Percentiles rank a stretch among this genome's conserved stretches.
Conservation (phyloP, 2,888 invertebrate species). For the Andricus curvator region DNA sequence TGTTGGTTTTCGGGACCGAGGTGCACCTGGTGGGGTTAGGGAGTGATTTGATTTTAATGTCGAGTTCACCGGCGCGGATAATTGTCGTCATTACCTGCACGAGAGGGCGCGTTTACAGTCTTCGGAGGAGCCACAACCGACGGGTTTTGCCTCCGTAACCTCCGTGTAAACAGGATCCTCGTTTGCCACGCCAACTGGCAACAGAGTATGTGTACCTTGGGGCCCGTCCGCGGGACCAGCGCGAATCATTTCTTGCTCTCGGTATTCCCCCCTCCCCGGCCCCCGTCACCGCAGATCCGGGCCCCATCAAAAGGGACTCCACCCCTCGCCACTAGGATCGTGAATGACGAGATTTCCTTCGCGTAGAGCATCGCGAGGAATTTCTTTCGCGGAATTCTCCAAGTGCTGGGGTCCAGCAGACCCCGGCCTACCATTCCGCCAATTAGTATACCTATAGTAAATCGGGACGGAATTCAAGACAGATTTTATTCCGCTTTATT, state of each 20-base stretch:
- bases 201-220: conserved; percentile 54
- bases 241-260: conserved; percentile 42
- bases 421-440: conserved; percentile 6
- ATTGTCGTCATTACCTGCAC: conserved; percentile 74
- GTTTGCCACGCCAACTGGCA: conserved; percentile 63
- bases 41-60: conserved; percentile 73
- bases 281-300: not conserved
- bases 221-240: conserved; percentile 39
- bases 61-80: conserved; percentile 69
- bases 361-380: conserved; percentile 45
- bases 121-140: conserved; percentile 56
- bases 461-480: conserved; percentile 18
- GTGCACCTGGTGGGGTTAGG: conserved; percentile 44
- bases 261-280: not conserved
- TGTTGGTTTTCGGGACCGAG: conserved; percentile 37
- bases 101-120: conserved; percentile 71
- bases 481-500: conserved; percentile 1
- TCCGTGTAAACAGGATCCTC: conserved; percentile 69
- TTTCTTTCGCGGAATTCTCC: conserved; percentile 54
- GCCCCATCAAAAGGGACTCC: conserved; percentile 28
- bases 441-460: conserved; percentile 32
- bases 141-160: conserved; percentile 64
- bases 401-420: not conserved
- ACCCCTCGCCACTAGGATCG: conserved; percentile 40
- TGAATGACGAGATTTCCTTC: conserved; percentile 55